Evolutionary conservation across 2,797 vertebrate genomes (phyloP), one percentile per base, ranked within the genome.

Genomic region (Aulostomus chinensis): DNA sequence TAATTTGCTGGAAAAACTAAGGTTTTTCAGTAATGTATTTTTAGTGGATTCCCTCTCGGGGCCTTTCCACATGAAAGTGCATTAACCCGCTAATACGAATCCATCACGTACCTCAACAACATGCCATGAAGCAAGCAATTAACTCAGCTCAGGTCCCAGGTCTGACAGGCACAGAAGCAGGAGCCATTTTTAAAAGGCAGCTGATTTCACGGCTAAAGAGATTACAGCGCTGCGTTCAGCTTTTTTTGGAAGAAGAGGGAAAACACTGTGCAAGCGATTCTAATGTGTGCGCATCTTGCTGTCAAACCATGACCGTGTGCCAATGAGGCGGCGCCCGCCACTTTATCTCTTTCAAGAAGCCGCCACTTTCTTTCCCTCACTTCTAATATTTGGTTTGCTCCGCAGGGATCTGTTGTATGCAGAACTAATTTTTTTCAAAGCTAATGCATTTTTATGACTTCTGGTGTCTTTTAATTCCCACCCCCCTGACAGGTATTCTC

Each of bases 141-240:
- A 87, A 76, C 58, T 71, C 64, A 73, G 58, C 67, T 80, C 68
- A 51, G 67, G 61, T 84, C 75, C 55, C 42, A 60, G 83, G 68
- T 84, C 83, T 85, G 85, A 88, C 64, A 63, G 66, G 71, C 70
- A 64, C 70, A 73, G 77, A 80, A 88, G 82, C 76, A 82, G 68
- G 67, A 84, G 74, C 46, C 66, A 34, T 72, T 64, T 83, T 88
- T 81, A 81, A 81, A 85, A 82, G 43, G 70, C 70, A 65, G 68
- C 74, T 52, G 67, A 84, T 90, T 89, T 88, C 81, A 88, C 65
- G 40, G 73, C 65, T 90, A 88, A 88, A 67, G 71, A 80, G 86
- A 88, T 89, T 89, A 90, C 63, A 81, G n/a, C n/a, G n/a, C n/a
- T n/a, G n/a, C n/a, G 63, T 78, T 88, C 60, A 30, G 74, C 59